These are phyloP conservation scores for Brachionus rubens DNA, from an alignment of 1,140 invertebrate species.

Conservation along the genomic window DNA sequence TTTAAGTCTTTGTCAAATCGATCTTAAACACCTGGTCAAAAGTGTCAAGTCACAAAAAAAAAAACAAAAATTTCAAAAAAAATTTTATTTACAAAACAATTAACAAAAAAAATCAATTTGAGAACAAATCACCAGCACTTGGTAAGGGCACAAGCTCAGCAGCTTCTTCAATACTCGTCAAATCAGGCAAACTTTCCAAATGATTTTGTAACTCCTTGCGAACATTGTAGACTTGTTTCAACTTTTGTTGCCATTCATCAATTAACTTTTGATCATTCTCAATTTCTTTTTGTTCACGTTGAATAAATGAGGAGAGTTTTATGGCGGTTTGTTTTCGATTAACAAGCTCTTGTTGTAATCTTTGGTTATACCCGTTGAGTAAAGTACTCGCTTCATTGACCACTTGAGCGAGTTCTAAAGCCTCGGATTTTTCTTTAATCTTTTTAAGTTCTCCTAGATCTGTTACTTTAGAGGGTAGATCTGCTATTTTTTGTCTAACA, in stretches of 20 bases:
- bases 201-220: slow-evolving; percentile 82
- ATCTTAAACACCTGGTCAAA: not conserved
- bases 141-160: slow-evolving; percentile 83
- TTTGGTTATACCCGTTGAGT: slow-evolving; percentile 80
- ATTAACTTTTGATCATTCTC: slow-evolving; percentile 71
- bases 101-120: not conserved
- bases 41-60: slow-evolving; percentile 1
- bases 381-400: slow-evolving; percentile 81
- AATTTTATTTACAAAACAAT: slow-evolving; percentile 30
- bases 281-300: slow-evolving; percentile 76
- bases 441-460: slow-evolving; percentile 76
- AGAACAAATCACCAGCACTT: slow-evolving; percentile 85
- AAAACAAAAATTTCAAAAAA: not conserved
- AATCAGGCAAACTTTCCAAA: slow-evolving; percentile 83
- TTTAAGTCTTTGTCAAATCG: not conserved
- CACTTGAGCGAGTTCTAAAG: slow-evolving; percentile 69
- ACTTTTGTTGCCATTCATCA: slow-evolving; percentile 34
- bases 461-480: slow-evolving; percentile 85
- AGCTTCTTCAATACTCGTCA: slow-evolving; percentile 81
- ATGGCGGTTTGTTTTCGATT: slow-evolving; percentile 74
- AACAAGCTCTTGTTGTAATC: slow-evolving; percentile 80
- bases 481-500: slow-evolving; percentile 85
- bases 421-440: slow-evolving; percentile 72
- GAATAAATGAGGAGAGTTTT: slow-evolving; percentile 81
- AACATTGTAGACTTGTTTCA: slow-evolving; percentile 70